Conservation (phyloP, 1,140 invertebrate genomes). For the Drosophila chauvacae region DNA sequence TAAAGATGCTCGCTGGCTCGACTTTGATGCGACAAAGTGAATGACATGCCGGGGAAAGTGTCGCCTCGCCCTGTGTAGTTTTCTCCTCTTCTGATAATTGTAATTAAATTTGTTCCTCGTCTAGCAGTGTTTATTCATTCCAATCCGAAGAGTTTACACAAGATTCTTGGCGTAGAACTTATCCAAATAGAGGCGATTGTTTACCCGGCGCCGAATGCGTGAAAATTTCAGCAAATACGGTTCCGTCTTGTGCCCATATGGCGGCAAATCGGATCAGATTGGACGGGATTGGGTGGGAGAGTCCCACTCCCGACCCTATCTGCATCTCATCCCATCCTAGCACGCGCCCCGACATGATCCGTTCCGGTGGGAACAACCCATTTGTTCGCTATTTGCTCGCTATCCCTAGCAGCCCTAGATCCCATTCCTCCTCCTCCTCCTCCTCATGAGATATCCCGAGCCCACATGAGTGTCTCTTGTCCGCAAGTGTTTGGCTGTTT, state of each 20-base stretch:
- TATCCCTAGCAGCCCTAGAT: conserved; percentile 30
- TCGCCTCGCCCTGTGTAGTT: conserved; percentile 34
- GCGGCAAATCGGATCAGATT: conserved; percentile 38
- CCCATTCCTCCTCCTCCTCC: background rate
- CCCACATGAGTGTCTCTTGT: conserved; percentile 64
- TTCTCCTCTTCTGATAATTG: conserved; percentile 49
- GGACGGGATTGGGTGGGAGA: conserved; percentile 49
- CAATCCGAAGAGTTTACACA: conserved; percentile 35
- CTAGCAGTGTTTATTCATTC: conserved; percentile 36
- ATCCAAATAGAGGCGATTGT: conserved; percentile 61
- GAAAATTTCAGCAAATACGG: conserved; percentile 75
- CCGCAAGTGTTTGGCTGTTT: conserved; percentile 66
- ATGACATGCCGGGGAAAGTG: conserved; percentile 73
- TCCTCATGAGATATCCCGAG: conserved; percentile 1
- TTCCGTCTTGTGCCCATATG: conserved; percentile 74
- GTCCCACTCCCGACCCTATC: conserved; percentile 18
- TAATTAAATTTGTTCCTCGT: conserved; percentile 49
- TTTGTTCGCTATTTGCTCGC: conserved; percentile 40
- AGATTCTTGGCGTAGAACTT: conserved; percentile 32
- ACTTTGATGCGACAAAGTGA: conserved; percentile 77
- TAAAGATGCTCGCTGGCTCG: conserved; percentile 56
- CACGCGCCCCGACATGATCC: conserved; percentile 55
- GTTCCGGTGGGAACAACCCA: conserved; percentile 55
- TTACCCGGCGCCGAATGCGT: conserved; percentile 63
- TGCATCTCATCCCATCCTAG: conserved; percentile 36